Conservation (phyloP, 2,113 vertebrate species). For the Grus americana region DNA sequence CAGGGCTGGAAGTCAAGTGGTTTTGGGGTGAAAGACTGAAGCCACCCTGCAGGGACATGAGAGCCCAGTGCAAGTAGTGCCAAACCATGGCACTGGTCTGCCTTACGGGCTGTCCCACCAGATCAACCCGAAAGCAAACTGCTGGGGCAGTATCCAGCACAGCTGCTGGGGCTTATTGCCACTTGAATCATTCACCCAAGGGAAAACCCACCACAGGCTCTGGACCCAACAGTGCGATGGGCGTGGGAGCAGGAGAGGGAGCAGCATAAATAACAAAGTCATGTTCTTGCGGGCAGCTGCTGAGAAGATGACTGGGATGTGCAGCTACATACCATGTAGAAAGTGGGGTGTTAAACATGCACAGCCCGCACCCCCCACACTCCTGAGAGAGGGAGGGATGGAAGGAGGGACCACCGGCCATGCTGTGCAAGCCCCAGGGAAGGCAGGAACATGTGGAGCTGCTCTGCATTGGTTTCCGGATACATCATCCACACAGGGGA, state of each 20-base stretch:
- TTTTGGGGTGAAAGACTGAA: neutral
- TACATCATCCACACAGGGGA: neutral
- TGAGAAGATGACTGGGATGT: neutral
- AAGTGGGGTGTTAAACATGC: neutral
- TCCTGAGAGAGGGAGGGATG: neutral
- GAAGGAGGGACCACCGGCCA: fast-evolving
- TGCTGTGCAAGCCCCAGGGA: neutral
- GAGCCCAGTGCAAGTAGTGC: neutral
- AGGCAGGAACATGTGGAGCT: neutral
- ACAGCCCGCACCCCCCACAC: neutral
- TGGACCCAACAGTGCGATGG: fast-evolving
- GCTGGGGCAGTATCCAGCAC: neutral
- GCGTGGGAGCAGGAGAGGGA: neutral
- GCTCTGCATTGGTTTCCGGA: neutral
- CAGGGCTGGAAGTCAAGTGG: neutral
- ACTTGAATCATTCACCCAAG: neutral
- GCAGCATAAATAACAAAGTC: neutral
- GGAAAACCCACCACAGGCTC: neutral
- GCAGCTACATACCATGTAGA: neutral
- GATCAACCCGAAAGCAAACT: neutral
- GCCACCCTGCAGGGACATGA: neutral
- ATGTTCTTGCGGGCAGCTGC: neutral
- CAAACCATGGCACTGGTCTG: neutral
- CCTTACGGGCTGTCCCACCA: neutral
- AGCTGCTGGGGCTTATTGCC: neutral